Conservation (phyloP, 2,113 vertebrate genomes). For the Vidua chalybeata region DNA sequence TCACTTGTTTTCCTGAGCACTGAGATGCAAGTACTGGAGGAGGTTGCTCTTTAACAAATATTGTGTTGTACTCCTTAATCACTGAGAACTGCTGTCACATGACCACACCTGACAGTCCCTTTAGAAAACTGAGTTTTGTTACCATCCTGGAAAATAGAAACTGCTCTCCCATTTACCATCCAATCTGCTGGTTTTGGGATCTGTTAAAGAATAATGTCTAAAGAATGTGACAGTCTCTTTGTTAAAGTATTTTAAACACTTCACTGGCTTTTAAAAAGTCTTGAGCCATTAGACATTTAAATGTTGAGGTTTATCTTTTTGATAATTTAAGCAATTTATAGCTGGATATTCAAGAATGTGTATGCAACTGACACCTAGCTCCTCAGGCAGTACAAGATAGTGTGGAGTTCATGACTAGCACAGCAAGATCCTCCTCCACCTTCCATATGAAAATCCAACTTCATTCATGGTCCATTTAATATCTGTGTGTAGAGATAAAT, state of each 20-base stretch:
- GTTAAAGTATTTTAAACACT: not conserved
- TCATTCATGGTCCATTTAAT: conserved; percentile 28
- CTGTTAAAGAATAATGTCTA: not conserved
- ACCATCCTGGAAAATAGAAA: not conserved
- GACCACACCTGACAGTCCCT: not conserved
- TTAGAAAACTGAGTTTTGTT: not conserved
- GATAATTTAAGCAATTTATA: not conserved
- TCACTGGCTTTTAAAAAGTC: not conserved
- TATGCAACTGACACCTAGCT: not conserved
- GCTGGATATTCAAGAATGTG: not conserved
- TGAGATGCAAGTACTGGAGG: not conserved
- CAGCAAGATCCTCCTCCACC: not conserved
- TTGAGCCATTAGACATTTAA: not conserved
- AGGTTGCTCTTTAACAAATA: not conserved
- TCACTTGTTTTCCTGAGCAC: not conserved
- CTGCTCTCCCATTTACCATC: not conserved
- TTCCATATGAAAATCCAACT: not conserved
- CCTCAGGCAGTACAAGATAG: not conserved
- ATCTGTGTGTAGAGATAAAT: conserved; percentile 56
- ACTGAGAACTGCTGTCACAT: not conserved
- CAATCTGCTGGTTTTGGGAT: fast-evolving
- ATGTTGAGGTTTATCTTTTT: not conserved
- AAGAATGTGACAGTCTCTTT: not conserved
- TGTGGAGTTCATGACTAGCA: not conserved
- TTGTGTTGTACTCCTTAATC: not conserved